Conservation (phyloP, 2,113 vertebrate genomes). For the Hippocampus abdominalis region DNA sequence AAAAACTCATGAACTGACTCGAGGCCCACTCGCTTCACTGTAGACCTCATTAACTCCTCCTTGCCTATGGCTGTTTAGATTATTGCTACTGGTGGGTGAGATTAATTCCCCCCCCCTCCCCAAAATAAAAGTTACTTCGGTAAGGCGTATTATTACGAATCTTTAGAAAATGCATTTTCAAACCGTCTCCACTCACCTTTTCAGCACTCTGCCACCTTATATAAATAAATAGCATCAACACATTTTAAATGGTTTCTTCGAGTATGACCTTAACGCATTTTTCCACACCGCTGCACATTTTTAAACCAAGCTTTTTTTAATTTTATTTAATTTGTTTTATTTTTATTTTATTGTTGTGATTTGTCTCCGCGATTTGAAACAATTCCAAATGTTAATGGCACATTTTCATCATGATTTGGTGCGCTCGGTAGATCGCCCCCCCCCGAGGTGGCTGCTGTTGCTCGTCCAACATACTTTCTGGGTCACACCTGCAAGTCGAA, state of each 20-base stretch:
- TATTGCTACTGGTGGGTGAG: conserved; percentile 22
- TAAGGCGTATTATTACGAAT: conserved; percentile 15
- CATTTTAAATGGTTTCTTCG: neutral
- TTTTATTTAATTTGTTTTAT: neutral
- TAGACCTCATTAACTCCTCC: conserved; percentile 55
- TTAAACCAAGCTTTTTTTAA: conserved; percentile 13
- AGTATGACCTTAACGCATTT: conserved; percentile 10
- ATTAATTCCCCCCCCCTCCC: conserved; percentile 18
- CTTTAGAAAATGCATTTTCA: conserved; percentile 3
- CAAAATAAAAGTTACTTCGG: conserved; percentile 18
- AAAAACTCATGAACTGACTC: conserved; percentile 44
- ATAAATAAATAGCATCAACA: neutral
- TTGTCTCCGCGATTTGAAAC: conserved; percentile 16
- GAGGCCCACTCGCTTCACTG: conserved; percentile 38
- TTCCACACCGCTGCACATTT: neutral
- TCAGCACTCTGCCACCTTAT: neutral
- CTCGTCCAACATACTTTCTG: conserved; percentile 49
- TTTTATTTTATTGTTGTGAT: neutral
- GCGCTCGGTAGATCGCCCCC: conserved; percentile 28
- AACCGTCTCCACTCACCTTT: conserved; percentile 12
- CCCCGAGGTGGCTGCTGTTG: conserved; percentile 26
- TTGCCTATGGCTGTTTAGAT: conserved; percentile 49
- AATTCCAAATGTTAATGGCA: conserved; percentile 46
- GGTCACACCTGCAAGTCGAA: conserved; percentile 58
- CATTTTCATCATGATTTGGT: conserved; percentile 48